Evolutionary conservation across 2,797 vertebrate species (phyloP).

Genomic region (Jordanella pulchra): DNA sequence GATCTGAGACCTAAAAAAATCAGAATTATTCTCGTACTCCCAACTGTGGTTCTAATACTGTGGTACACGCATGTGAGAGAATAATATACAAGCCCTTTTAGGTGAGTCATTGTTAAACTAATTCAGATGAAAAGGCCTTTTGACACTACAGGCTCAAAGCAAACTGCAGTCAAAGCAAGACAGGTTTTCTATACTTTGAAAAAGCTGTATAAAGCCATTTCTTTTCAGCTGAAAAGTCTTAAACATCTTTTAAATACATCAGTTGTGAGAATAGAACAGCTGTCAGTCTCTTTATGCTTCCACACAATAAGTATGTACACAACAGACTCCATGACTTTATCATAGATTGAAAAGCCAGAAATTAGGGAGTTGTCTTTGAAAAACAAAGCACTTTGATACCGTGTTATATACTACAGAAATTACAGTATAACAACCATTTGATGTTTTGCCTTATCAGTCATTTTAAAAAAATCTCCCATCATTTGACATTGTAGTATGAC

Average conservation of each 20-base stretch:
- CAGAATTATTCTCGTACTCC: not conserved
- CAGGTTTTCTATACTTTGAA: not conserved
- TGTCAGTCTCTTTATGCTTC: not conserved
- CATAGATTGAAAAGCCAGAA: not conserved
- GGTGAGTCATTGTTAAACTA: slow-evolving; percentile 23
- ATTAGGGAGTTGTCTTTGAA: not conserved
- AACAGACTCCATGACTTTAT: not conserved
- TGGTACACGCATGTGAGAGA: not conserved
- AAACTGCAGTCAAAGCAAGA: slow-evolving; percentile 6
- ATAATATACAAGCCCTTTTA: not conserved
- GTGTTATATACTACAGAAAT: not conserved
- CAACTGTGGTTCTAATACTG: too few species aligned
- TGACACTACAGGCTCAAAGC: slow-evolving; percentile 19
- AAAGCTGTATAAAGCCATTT: not conserved
- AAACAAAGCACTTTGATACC: not conserved
- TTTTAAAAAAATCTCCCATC: not conserved
- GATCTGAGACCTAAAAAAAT: not conserved
- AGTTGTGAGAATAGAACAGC: not conserved
- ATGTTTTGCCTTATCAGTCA: not conserved
- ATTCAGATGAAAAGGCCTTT: slow-evolving; percentile 9
- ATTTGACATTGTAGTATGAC: not conserved
- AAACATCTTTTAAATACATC: not conserved
- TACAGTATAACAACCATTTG: not conserved
- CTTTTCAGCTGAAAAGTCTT: not conserved
- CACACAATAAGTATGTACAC: not conserved